phyloP scores from a whole-genome alignment of 2,113 vertebrate species.

The Scomber colias region DNA sequence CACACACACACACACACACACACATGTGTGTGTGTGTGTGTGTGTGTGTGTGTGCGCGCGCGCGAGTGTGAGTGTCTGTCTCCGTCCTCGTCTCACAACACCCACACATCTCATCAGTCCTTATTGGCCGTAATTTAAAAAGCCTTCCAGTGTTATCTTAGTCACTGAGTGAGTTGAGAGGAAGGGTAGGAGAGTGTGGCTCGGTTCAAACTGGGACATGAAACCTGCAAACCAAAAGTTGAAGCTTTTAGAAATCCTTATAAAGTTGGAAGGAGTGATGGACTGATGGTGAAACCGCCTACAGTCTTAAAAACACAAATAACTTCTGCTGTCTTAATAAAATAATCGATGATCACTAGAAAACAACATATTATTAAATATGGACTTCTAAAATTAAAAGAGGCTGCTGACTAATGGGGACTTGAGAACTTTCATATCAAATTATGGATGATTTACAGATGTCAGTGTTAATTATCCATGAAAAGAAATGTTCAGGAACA shows the following conservation, averaged over 20 bases:
- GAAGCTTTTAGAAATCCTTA: not conserved
- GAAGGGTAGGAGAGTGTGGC: not conserved
- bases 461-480: no score
- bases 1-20: not conserved
- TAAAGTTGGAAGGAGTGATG: not conserved
- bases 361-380: no score
- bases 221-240: slow-evolving; percentile 2
- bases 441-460: no score
- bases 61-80: not conserved
- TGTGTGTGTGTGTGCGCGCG: no score
- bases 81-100: not conserved
- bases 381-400: no score
- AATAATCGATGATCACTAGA: no score
- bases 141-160: not conserved
- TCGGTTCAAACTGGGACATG: not conserved
- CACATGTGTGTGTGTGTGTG: not conserved
- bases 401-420: no score
- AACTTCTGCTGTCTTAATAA: no score
- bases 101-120: slow-evolving; percentile 1
- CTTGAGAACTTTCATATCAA: no score
- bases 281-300: not conserved
- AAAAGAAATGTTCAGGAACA: no score
- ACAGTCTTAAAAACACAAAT: not conserved
- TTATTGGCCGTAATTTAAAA: slow-evolving; percentile 2
- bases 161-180: not conserved